Evolutionary conservation across 2,797 vertebrate genomes (phyloP), one percentile per base, ranked within the genome.

Genomic region (Scarus forsteni): DNA sequence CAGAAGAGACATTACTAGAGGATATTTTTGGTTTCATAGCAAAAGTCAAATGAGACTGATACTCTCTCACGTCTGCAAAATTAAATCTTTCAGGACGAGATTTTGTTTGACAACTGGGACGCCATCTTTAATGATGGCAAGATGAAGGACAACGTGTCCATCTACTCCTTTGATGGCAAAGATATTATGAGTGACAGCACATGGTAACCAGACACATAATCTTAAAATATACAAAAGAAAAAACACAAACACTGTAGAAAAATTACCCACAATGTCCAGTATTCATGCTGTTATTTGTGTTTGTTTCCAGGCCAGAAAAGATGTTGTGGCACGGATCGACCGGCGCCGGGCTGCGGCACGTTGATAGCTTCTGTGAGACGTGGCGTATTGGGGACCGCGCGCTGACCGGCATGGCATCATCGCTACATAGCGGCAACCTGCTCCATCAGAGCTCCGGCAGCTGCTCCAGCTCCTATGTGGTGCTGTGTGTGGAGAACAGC

Each of bases 401-500:
- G 0, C 59, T 88, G 70, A 95, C 67, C 0, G 97, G 97, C 54
- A 94, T 96, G 89, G 94, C 96, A 0, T 95, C 97, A 9, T 91
- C 94, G 0, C 86, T 98, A 83, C 86, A 88, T 64, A 91, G 91
- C 0, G 94, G 96, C 0, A 92, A 93, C 14, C 92, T 98, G 49
- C 93, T 97, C 49, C 95, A 94, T 83, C 96, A 97, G 92, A 92
- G n/a, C 0, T 74, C 94, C 34, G 90, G 88, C 55, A 93, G 95
- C 89, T 99, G 97, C 89, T 93, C 87, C 75, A 93, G 91, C 0
- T 7, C 93, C 69, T 95, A 95, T 43, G 3, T 94, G 0, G 93
- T 98, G 78, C 95, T 99, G 60, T 99, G 97, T 84, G 92, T 98
- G 0, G 97, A 99, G 89, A 99, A 98, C 95, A 97, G 96, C 94